A percentile compares a stretch with the other conserved stretches of the same genome.
phyloP scores from a whole-genome alignment of 2,113 vertebrate species.

The Merops nubicus region DNA sequence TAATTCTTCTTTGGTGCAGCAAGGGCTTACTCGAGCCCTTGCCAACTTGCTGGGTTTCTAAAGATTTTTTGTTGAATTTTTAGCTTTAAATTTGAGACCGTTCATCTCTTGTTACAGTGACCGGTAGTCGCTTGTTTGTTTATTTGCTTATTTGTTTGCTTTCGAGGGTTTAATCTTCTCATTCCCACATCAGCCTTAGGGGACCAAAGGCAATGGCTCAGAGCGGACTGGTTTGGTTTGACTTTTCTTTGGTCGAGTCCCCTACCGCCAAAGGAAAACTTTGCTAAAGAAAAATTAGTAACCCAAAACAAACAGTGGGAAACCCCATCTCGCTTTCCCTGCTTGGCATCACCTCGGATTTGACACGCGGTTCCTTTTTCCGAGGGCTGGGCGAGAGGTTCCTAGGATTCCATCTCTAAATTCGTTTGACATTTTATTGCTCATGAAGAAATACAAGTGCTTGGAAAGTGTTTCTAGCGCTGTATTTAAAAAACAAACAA shows the following conservation, averaged over 20 bases:
- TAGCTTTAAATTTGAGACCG: rapidly evolving
- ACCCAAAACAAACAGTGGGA: background rate
- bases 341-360: background rate
- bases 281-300: background rate
- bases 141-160: rapidly evolving
- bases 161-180: rapidly evolving
- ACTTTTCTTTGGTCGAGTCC: background rate
- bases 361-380: background rate
- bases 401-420: background rate
- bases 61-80: too few species aligned
- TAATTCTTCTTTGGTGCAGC: background rate
- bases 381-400: background rate
- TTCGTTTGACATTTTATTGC: background rate
- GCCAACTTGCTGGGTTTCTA: background rate
- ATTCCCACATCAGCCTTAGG: background rate
- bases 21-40: background rate
- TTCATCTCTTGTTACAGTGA: background rate
- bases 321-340: background rate
- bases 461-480: background rate
- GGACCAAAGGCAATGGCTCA: rapidly evolving
- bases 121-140: rapidly evolving
- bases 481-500: background rate
- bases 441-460: background rate
- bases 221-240: background rate
- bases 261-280: background rate